Evolutionary conservation across 1,140 invertebrate species (phyloP).

Genomic region (Stenopsyche tienmushanensis): DNA sequence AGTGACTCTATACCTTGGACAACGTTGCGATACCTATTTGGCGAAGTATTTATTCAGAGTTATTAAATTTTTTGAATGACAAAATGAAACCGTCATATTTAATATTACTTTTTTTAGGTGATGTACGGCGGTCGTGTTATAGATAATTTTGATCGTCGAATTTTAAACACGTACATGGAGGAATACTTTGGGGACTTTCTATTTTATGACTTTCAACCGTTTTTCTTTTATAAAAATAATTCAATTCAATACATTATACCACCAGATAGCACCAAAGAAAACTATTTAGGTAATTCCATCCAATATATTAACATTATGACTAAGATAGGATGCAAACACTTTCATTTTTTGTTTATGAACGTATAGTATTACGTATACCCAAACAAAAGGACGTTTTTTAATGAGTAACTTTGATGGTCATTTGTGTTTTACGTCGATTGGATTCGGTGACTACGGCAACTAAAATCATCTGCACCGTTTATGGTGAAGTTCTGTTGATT

Average conservation of each 20-base stretch:
- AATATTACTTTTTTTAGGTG: slow-evolving; percentile 57
- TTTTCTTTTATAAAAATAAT: slow-evolving; percentile 81
- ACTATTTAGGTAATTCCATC: slow-evolving; percentile 62
- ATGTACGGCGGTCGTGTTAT: slow-evolving; percentile 93
- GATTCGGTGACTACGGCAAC: too few relatives aligned
- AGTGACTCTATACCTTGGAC: slow-evolving; percentile 79
- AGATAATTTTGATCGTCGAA: slow-evolving; percentile 83
- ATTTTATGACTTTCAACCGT: slow-evolving; percentile 85
- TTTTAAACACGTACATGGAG: slow-evolving; percentile 85
- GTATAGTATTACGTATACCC: too few relatives aligned
- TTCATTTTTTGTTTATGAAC: too few relatives aligned
- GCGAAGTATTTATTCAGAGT: slow-evolving; percentile 63
- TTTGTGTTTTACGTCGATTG: too few relatives aligned
- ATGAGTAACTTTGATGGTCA: neutral
- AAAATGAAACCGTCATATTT: too few relatives aligned
- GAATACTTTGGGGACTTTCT: slow-evolving; percentile 93
- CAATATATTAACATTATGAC: neutral
- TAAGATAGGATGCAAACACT: too few relatives aligned
- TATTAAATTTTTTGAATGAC: slow-evolving; percentile 16
- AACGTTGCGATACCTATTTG: slow-evolving; percentile 87
- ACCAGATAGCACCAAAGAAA: slow-evolving; percentile 64
- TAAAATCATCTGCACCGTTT: too few relatives aligned
- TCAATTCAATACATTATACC: slow-evolving; percentile 79
- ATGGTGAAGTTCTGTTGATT: too few relatives aligned
- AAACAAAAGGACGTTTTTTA: too few relatives aligned